A percentile compares a stretch with the other conserved stretches of the same genome.
These are phyloP conservation scores for Cheilosia impressa DNA, from an alignment of 2,888 invertebrate genomes.

Conservation along the genomic window DNA sequence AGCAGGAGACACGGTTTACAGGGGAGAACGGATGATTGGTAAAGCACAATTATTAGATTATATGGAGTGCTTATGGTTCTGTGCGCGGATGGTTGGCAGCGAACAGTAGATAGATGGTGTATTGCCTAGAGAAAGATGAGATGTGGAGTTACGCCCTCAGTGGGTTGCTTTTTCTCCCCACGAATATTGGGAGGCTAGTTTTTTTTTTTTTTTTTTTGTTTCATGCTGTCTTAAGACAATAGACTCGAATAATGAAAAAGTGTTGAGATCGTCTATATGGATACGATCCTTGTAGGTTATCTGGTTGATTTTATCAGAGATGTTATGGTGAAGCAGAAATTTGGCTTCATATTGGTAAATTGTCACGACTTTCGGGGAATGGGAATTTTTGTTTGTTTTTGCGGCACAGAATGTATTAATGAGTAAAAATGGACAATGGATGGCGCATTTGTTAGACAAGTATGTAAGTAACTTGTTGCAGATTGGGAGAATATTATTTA, in stretches of 20 bases:
- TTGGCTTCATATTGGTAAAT: conserved; percentile 43
- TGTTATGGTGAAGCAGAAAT: conserved; percentile 14
- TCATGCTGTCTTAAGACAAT: conserved; percentile 48
- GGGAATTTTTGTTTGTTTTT: not conserved
- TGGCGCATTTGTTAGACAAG: not conserved
- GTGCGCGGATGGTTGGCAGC: conserved; percentile 10
- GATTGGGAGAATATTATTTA: not conserved
- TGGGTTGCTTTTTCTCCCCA: conserved; percentile 9
- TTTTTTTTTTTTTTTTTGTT: not conserved
- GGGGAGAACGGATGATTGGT: conserved; percentile 63
- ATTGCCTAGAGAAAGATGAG: conserved; percentile 47
- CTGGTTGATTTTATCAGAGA: conserved; percentile 55
- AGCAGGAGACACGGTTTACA: conserved; percentile 8
- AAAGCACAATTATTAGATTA: conserved; percentile 73
- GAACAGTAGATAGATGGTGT: conserved; percentile 57
- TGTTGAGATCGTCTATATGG: conserved; percentile 50
- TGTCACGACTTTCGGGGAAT: conserved; percentile 57
- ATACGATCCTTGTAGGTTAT: conserved; percentile 52
- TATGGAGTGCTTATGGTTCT: conserved; percentile 71
- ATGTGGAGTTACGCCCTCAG: conserved; percentile 64
- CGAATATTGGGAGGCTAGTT: not conserved
- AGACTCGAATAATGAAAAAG: conserved; percentile 59
- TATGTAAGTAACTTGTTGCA: not conserved
- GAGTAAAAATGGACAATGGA: conserved; percentile 4
- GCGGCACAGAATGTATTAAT: not conserved